phyloP scores from a whole-genome alignment of 2,888 invertebrate genomes.

The Creontiades dilutus region DNA sequence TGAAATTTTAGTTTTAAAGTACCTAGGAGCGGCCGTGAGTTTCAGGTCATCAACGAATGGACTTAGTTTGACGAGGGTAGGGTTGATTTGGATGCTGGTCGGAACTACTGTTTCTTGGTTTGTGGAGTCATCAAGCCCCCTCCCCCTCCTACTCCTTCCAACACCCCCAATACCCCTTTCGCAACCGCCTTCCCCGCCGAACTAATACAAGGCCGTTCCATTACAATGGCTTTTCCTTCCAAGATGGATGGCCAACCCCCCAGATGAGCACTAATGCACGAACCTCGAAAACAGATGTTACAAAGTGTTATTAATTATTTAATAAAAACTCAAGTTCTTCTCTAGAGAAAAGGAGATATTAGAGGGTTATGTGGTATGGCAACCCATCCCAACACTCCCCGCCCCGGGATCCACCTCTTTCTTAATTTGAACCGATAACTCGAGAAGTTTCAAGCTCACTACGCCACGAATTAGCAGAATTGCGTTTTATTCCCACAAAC shows the following conservation, averaged over 20 bases:
- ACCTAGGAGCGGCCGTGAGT: slow-evolving; percentile 18
- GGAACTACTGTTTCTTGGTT: slow-evolving; percentile 71
- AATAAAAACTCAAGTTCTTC: slow-evolving; percentile 73
- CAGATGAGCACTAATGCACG: slow-evolving; percentile 74
- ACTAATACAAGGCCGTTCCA: slow-evolving; percentile 65
- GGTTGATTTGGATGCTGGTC: slow-evolving; percentile 68
- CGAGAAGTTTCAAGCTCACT: slow-evolving; percentile 57
- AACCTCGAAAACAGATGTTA: slow-evolving; percentile 74
- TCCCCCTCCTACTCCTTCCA: background rate
- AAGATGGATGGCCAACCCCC: slow-evolving; percentile 68
- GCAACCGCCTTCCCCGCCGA: slow-evolving; percentile 15
- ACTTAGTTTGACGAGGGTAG: slow-evolving; percentile 70
- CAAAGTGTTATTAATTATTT: slow-evolving; percentile 75
- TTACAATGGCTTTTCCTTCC: slow-evolving; percentile 69
- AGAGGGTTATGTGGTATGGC: slow-evolving; percentile 60
- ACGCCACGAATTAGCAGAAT: slow-evolving; percentile 50
- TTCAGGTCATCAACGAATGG: slow-evolving; percentile 67
- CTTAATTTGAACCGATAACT: slow-evolving; percentile 69
- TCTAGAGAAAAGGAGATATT: slow-evolving; percentile 49
- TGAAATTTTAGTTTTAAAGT: slow-evolving; percentile 48
- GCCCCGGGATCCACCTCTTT: slow-evolving; percentile 14
- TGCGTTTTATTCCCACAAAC: slow-evolving; percentile 56
- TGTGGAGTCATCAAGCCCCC: slow-evolving; percentile 68
- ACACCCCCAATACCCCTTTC: slow-evolving; percentile 19
- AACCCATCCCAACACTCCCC: slow-evolving; percentile 32